Evolutionary conservation across 2,888 invertebrate species (phyloP).

Genomic region (Drosophila tripunctata): DNA sequence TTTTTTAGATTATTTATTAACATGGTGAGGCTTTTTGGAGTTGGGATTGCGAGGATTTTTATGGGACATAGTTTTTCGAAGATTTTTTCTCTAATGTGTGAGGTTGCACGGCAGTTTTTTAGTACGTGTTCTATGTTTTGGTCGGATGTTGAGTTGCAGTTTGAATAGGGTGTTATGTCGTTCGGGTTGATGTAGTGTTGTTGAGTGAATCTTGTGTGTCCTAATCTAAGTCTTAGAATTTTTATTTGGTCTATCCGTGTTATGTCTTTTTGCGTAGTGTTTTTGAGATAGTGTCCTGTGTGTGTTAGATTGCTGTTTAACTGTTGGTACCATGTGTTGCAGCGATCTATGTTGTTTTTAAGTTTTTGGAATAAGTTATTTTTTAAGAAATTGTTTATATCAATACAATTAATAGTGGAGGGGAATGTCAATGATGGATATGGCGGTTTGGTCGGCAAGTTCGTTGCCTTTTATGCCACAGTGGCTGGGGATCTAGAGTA

Average conservation of each 20-base stretch:
- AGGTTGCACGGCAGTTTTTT: no score
- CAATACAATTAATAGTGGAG: background rate
- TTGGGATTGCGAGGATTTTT: no score
- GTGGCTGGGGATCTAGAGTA: conserved; percentile 5
- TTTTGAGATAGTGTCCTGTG: no score
- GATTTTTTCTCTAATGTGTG: no score
- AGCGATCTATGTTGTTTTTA: background rate
- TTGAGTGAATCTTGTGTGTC: conserved; percentile 2
- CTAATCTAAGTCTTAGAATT: background rate
- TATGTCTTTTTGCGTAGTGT: no score
- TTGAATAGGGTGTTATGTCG: background rate
- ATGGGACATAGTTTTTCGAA: no score
- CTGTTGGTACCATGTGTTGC: background rate
- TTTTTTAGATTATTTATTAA: no score
- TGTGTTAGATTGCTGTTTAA: conserved; percentile 1
- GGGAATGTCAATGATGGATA: background rate
- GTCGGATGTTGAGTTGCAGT: no score
- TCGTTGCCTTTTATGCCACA: conserved; percentile 7
- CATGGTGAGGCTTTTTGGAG: no score
- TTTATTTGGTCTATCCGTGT: no score
- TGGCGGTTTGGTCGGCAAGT: conserved; percentile 2
- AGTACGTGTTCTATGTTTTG: no score
- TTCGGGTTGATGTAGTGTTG: background rate
- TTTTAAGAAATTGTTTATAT: background rate
- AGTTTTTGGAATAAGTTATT: background rate